phyloP scores from a whole-genome alignment of 2,113 vertebrate species.

The Nestor notabilis region DNA sequence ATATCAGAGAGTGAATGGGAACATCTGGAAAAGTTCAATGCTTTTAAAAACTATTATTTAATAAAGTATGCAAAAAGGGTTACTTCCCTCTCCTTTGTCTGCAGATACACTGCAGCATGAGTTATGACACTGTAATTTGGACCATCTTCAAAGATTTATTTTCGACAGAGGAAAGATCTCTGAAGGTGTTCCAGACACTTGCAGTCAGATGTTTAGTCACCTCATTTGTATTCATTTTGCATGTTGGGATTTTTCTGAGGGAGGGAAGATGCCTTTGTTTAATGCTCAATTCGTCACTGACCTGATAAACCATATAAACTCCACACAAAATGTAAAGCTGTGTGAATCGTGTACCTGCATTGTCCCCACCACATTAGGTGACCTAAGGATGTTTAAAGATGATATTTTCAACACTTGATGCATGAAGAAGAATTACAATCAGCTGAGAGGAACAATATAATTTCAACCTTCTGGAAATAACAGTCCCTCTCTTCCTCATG shows the following conservation, averaged over 20 bases:
- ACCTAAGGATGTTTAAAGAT: background rate
- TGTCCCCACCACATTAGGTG: background rate
- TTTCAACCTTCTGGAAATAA: background rate
- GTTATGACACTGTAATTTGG: background rate
- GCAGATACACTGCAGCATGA: background rate
- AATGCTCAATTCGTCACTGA: background rate
- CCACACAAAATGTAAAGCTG: background rate
- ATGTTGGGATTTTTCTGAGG: background rate
- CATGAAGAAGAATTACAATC: background rate
- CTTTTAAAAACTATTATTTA: background rate
- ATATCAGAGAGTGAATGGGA: background rate
- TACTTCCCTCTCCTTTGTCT: background rate
- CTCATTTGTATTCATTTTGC: background rate
- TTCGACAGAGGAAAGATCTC: background rate
- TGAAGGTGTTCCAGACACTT: background rate
- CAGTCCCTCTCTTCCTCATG: background rate
- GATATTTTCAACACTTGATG: background rate
- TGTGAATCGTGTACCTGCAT: background rate
- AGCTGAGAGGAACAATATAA: background rate
- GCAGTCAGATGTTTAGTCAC: background rate
- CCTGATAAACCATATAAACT: background rate
- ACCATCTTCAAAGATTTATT: background rate
- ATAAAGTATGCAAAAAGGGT: background rate
- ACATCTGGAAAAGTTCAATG: background rate
- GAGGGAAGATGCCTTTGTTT: background rate